Base-by-base conservation (phyloP, 2,113 vertebrate genomes). In the Carassius carassius region DNA sequence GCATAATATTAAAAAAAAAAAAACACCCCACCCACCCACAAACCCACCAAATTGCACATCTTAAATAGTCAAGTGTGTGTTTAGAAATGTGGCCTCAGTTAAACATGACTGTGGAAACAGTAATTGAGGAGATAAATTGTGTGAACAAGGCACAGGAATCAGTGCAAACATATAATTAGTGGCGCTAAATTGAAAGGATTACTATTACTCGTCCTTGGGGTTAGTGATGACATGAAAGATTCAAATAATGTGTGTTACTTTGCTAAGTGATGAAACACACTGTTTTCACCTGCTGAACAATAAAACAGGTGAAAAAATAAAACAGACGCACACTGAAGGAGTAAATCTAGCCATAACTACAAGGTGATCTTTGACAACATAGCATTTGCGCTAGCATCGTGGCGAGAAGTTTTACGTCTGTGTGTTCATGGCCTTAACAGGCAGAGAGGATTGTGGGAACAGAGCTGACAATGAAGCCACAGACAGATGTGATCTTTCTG, bases 81-180 rank as follows among this genome's bases (percentile, higher is more conserved):
- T 85, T 86, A 82, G 86, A 86, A 90, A 86, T 72, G 85, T 62
- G 84, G 89, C 86, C 90, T 89, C 92, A 88, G 91, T 94, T 92
- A 92, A 89, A 63, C 44, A 37, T 58, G 89, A 88, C 92, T 92
- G 92, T 91, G 90, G 93, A 92, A 77, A 41, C 54, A 67, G 75
- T 65, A 77, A 72, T 8, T 86, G 78, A 77, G 70, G 72, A 92
- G 90, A 93, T 90, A 90, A 85, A 88, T 88, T 44, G 32, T 29
- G 83, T 89, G 41, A 74, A 16, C n/a, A 74, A 74, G 70, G 41
- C 41, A 16, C 41, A 74, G 67, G 67, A 70, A 41, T 70, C 35
- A n/a, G 35, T 21, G 19, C 9, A 70, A 21, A 73, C 41, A 10
- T 73, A 21, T 73, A 23, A 74, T 74, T 14, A 74, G 70, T 16